Conservation (phyloP, 1,140 invertebrate species). For the Hormaphis cornu region DNA sequence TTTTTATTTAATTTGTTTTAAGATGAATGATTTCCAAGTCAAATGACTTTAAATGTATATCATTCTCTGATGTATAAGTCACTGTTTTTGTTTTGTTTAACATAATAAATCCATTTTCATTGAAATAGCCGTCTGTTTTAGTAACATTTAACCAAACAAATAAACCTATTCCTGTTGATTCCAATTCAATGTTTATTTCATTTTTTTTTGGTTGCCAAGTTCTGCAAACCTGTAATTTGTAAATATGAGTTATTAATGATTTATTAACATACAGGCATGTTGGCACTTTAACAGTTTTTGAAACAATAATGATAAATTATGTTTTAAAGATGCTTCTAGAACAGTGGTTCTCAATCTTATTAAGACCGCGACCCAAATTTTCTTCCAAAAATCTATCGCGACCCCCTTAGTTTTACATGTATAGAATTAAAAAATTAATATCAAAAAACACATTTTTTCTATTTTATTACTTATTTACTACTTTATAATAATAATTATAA, state of each 20-base stretch:
- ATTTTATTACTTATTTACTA: too few species aligned
- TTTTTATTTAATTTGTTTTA: not conserved
- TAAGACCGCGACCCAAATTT: too few species aligned
- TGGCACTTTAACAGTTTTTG: too few species aligned
- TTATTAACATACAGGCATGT: too few species aligned
- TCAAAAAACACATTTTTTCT: too few species aligned
- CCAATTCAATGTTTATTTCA: not conserved
- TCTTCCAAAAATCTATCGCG: too few species aligned
- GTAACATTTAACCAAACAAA: slow-evolving; percentile 56
- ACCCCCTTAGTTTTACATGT: too few species aligned
- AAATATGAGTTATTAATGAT: not conserved
- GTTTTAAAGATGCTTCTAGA: too few species aligned
- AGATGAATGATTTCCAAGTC: slow-evolving; percentile 6
- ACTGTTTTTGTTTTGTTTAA: slow-evolving; percentile 13
- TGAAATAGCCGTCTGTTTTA: slow-evolving; percentile 48
- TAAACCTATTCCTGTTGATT: slow-evolving; percentile 43
- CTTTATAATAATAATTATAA: too few species aligned
- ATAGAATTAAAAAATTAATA: too few species aligned
- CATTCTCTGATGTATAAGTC: slow-evolving; percentile 8
- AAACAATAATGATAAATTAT: too few species aligned
- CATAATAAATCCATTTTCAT: slow-evolving; percentile 54
- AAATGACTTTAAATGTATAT: not conserved
- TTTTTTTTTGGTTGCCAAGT: not conserved
- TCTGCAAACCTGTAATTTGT: not conserved
- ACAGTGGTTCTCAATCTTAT: too few species aligned